Base-by-base conservation (phyloP, 2,888 invertebrate species). In the Leucophenga maculata region DNA sequence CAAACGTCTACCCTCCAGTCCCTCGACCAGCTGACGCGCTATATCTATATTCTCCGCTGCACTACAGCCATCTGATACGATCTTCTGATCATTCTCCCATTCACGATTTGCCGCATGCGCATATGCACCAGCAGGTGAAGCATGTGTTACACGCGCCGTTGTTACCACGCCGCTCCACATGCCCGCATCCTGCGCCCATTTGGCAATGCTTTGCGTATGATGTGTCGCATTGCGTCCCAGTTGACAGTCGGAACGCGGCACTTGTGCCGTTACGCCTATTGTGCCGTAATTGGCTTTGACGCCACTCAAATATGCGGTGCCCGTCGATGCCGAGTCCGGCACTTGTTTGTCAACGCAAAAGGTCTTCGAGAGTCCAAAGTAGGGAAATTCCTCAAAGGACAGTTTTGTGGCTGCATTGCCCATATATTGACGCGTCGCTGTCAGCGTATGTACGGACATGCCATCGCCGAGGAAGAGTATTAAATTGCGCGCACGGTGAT, bases 271-370 rank as follows among this genome's bases (percentile, higher is more conserved):
- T 0, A 95, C 90, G 0, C 95, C 95, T 31, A 95, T 89, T 0
- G 93, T 94, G 0, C 92, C 93, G 75, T 77, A 91, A 84, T 94
- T 95, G 13, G 91, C 92, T 88, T 95, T 95, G 0, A 94, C 92
- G 0, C 95, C 95, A 3, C 91, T 89, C 16, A 94, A 88, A 82
- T 93, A 94, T 0, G 95, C 95, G 0, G 95, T 95, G 0, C 93
- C 93, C 6, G 94, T 93, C 78, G 93, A 93, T 0, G 95, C 95
- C 0, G 95, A 95, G 83, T 95, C 95, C 0, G 95, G 92, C 0
- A 94, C 94, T 87, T 94, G 93, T 50, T 89, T 89, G 78, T 94
- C 91, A 0, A 93, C 91, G 82, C 93, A 93, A 85, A 94, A 94
- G 0, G 94, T 94, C 92, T 94, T 84, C n/a, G 85, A 78, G 13